Evolutionary conservation across 35 echinoderm and acorn worm genomes (phyloP), one percentile per base, ranked within the genome.

Genomic region (Ptychodera flava): DNA sequence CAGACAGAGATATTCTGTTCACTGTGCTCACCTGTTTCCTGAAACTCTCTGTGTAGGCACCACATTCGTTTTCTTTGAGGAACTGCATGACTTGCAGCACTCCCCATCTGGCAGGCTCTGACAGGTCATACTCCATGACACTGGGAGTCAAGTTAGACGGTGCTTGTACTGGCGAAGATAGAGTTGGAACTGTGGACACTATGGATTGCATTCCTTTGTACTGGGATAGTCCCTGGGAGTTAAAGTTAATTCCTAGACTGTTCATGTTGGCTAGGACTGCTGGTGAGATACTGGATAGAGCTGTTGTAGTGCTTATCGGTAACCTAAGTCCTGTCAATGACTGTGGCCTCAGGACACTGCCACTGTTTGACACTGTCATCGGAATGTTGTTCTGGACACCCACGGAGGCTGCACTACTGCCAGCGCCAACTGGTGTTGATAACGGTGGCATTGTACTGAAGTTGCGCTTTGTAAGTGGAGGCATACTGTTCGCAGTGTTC

Each of bases 51-150:
- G 91, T 90, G 92, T 92, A 99, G 12, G 78, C 88, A 77, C 88
- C 93, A 86, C 94, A 92, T 16, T 92, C 96, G n/a, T 92, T 87
- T 85, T 99, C 96, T 79, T 84, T 79, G 0, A 99, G 85, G 80
- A 99, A 99, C 80, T 94, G 96, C 31, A 99, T 86, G 31, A 99
- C 96, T 35, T 94, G 92, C 30, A 88, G 29, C 16, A 99, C 91
- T 38, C 88, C 83, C 96, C 96, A 99, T 27, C 82, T 78, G 90
- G 92, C 94, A 14, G 96, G 96, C 34, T 64, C 45, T 64, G 45
- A 12, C 6, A 22, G 45, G 22, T 64, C 45, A 64, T 64, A 64
- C 6, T 64, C 45, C 6, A 64, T 6, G 6, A 64, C 45, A 64
- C 6, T 64, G 6, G 6, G 6, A 12, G 45, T 64, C 45, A 64